These are phyloP conservation scores for Athrips mouffetella DNA, from an alignment of 2,888 invertebrate genomes.

Conservation along the genomic window DNA sequence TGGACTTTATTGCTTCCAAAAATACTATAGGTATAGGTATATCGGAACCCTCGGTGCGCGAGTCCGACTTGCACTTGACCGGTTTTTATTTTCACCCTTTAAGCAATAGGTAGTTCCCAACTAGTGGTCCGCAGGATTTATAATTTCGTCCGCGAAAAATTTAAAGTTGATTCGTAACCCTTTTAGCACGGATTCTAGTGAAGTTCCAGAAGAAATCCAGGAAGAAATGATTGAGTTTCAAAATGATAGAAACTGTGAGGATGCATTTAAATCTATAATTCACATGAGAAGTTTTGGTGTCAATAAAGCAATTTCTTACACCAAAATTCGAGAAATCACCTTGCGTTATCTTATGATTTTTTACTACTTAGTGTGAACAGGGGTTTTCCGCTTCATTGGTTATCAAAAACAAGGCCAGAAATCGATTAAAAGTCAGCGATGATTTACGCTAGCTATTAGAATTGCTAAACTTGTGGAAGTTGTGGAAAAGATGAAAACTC, in stretches of 20 bases:
- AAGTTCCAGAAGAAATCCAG: no score
- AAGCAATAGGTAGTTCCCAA: neutral
- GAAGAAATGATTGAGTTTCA: conserved; percentile 20
- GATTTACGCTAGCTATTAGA: neutral
- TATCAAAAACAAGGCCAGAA: neutral
- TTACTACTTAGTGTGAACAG: conserved; percentile 5
- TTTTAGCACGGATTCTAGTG: conserved; percentile 22
- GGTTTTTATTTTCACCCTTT: no score
- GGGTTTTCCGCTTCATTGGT: neutral
- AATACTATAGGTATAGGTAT: no score
- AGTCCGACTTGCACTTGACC: no score
- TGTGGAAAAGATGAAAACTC: neutral
- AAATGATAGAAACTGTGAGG: conserved; percentile 20
- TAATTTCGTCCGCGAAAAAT: neutral
- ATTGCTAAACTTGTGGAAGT: neutral
- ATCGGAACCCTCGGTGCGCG: no score
- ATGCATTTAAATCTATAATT: conserved; percentile 21
- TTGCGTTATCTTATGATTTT: conserved; percentile 21
- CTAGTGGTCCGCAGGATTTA: neutral
- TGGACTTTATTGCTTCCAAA: no score
- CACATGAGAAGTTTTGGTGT: conserved; percentile 18
- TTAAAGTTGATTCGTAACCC: conserved; percentile 19
- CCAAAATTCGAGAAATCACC: conserved; percentile 23
- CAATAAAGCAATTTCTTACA: conserved; percentile 22
- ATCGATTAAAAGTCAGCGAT: neutral